These are phyloP conservation scores for Artibeus jamaicensis DNA, from an alignment of 2,797 vertebrate species.

Conservation along the genomic window DNA sequence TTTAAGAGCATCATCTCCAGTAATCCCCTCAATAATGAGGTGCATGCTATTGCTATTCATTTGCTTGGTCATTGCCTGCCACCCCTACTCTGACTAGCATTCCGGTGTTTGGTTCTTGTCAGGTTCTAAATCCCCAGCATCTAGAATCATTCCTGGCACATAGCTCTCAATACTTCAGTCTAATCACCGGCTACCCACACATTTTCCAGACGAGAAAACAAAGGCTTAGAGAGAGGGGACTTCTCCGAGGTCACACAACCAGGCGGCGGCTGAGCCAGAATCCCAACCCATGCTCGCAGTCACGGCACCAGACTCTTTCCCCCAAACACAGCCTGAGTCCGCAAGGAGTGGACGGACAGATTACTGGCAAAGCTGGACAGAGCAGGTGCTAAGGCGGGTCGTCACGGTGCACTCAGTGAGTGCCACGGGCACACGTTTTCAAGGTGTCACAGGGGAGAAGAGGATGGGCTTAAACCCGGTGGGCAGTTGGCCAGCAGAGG, in stretches of 20 bases:
- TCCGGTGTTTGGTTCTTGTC: not conserved
- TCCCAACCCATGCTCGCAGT: not conserved
- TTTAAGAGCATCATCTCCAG: not conserved
- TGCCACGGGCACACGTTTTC: not conserved
- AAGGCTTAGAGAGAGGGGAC: not conserved
- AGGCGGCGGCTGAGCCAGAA: not conserved
- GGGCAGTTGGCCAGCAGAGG: not conserved
- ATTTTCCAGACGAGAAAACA: not conserved
- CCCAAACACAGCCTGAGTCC: not conserved
- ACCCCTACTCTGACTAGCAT: not conserved
- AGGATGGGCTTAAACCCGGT: not conserved
- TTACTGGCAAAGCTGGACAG: not conserved
- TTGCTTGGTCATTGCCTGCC: not conserved
- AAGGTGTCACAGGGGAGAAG: not conserved
- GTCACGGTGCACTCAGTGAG: not conserved
- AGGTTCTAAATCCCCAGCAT: not conserved
- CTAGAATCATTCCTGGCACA: not conserved
- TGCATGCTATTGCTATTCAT: not conserved
- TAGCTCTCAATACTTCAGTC: not conserved
- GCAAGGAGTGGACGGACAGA: not conserved
- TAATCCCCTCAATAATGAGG: not conserved
- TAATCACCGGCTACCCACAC: not conserved
- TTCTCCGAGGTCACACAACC: not conserved
- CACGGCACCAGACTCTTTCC: not conserved
- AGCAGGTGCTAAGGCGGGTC: not conserved